A percentile compares a stretch with the other conserved stretches of the same genome.
These are phyloP conservation scores for Cerceris rybyensis DNA, from an alignment of 2,888 invertebrate species.

Conservation along the genomic window DNA sequence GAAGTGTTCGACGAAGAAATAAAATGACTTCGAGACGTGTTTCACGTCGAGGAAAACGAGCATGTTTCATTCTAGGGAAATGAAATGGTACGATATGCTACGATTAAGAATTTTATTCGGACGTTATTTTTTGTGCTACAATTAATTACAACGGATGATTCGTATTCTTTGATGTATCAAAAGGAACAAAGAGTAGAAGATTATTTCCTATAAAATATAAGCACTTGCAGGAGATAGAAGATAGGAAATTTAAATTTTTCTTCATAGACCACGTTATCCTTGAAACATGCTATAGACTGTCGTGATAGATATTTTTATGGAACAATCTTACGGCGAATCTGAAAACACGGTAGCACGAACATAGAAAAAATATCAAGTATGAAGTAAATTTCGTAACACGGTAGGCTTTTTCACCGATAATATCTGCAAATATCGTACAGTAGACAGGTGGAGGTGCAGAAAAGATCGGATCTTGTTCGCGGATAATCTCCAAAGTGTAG, in stretches of 20 bases:
- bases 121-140: too few species aligned
- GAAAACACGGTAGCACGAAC: slow-evolving; percentile 12
- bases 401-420: slow-evolving; percentile 41
- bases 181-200: too few species aligned
- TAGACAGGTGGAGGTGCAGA: slow-evolving; percentile 38
- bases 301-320: slow-evolving; percentile 47
- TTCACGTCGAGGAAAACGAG: too few species aligned
- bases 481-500: slow-evolving; percentile 30
- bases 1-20: background rate
- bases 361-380: slow-evolving; percentile 28
- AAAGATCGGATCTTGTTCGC: slow-evolving; percentile 45
- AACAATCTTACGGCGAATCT: slow-evolving; percentile 34
- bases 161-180: too few species aligned
- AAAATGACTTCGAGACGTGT: background rate
- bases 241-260: background rate
- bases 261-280: slow-evolving; percentile 27
- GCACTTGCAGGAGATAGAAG: too few species aligned
- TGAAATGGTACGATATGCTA: too few species aligned
- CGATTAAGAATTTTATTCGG: too few species aligned
- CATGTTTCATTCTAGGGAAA: too few species aligned
- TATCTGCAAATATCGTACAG: slow-evolving; percentile 35
- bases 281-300: slow-evolving; percentile 25
- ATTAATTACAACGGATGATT: too few species aligned
- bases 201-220: too few species aligned
- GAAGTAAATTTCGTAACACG: slow-evolving; percentile 41